Base-by-base conservation (phyloP, 2,888 invertebrate species). In the Seladonia tumulorum region DNA sequence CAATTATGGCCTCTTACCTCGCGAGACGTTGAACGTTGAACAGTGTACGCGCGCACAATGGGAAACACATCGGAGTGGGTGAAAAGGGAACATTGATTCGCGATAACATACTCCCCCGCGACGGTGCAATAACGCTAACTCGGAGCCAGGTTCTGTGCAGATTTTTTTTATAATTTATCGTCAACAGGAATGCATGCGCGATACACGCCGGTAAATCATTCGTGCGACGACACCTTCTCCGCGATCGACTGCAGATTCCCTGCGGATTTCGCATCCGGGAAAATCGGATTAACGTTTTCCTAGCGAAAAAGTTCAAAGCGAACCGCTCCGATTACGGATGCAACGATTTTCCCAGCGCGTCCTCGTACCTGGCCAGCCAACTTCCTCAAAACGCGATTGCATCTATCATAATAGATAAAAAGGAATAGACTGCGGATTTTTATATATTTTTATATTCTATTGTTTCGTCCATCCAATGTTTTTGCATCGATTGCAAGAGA, bases 31-130 rank as follows among this genome's bases (percentile, higher is more conserved):
- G n/a, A 42, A 35, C 35, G 39, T 7, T 39, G 71, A 71, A 63
- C 49, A 77, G 71, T 42, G 71, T 39, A 39, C 45, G 18, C 71
- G 22, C 60, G 57, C 25, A 29, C 47, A 76, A 77, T 18, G 49
- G 22, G 22, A 74, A 79, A 49, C 35, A 39, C 39, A 25, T 25
- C 70, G 42, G 22, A 22, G 53, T n/a, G 10, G 49, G 12, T 45
- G 35, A 16, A 74, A 74, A 42, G n/a, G 70, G 76, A 47, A 53
- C 35, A 12, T 66, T 25, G 63, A 49, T 74, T 80, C 68, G n/a
- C 42, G 74, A 49, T 79, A 68, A 74, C 74, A 39, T 39, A 10
- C 16, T 49, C 4, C 25, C 42, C 35, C 35, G n/a, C 35, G 35
- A 4, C 35, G 35, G 4, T 25, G 29, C 42, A 80, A 68, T 25